These are phyloP conservation scores for Autographa pulchrina DNA, from an alignment of 2,888 invertebrate genomes.

Conservation along the genomic window DNA sequence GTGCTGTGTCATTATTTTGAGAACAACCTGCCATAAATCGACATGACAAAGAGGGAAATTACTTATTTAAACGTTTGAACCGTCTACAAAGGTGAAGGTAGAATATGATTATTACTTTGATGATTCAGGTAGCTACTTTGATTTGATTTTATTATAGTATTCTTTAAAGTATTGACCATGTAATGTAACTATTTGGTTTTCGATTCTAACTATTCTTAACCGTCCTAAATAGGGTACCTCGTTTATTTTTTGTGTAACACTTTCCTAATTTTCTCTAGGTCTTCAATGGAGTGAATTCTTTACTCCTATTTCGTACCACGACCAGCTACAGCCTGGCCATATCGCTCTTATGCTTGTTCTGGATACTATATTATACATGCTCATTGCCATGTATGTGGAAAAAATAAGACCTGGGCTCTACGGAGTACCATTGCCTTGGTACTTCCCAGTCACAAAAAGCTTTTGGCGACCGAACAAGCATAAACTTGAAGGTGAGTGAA, in stretches of 20 bases:
- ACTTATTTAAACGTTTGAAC: slow-evolving; percentile 31
- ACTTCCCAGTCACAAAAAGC: slow-evolving; percentile 92
- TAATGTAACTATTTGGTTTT: too few relatives aligned
- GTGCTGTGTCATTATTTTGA: slow-evolving; percentile 8
- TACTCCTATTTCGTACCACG: slow-evolving; percentile 92
- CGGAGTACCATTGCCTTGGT: slow-evolving; percentile 95
- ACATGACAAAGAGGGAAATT: slow-evolving; percentile 24
- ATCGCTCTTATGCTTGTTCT: slow-evolving; percentile 93
- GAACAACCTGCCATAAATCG: slow-evolving; percentile 6
- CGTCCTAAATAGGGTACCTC: too few relatives aligned
- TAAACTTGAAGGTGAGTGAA: slow-evolving; percentile 74
- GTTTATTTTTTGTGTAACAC: too few relatives aligned
- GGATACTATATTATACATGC: slow-evolving; percentile 92
- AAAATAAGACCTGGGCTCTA: slow-evolving; percentile 96
- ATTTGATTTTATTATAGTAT: neutral
- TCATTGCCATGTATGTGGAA: slow-evolving; percentile 95
- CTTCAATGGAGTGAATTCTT: slow-evolving; percentile 91
- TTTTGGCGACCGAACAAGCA: slow-evolving; percentile 88
- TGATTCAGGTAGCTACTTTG: neutral
- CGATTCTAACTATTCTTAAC: too few relatives aligned
- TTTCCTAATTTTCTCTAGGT: slow-evolving; percentile 74
- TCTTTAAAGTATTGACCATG: too few relatives aligned
- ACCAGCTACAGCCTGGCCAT: slow-evolving; percentile 92
- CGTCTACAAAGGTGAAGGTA: neutral
- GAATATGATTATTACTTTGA: neutral